Evolutionary conservation across 2,888 invertebrate genomes (phyloP), one percentile per base, ranked within the genome.

Genomic region (Nezara viridula): DNA sequence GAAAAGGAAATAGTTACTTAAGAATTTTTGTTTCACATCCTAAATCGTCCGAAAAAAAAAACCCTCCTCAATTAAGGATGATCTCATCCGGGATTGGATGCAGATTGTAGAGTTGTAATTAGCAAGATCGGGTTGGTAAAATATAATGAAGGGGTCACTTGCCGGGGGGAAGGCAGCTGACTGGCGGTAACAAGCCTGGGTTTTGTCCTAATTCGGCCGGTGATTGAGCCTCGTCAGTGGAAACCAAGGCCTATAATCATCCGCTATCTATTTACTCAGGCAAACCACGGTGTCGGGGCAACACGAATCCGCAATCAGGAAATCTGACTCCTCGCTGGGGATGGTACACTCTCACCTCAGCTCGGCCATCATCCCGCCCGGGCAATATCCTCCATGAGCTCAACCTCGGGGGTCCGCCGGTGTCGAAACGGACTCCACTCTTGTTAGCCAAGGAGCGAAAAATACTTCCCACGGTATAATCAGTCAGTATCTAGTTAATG

Each of bases 261-360:
- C 44, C 40, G 88, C 88, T 88, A 88, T 88, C 88, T 88, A 88
- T 88, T 88, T 88, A 73, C 88, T 88, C 88, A 88, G 66, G 55
- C 88, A 66, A 88, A 88, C 88, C 73, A 73, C 66, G 60, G 60
- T 32, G 40, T 47, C 47, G n/a, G 66, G 40, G 32, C 86, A 52
- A 86, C 86, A 86, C 86, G 86, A 86, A 86, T 86, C 86, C 55
- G 47, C 88, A 88, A 88, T 88, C 88, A 88, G 88, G 55, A 44
- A 40, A 88, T 88, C 88, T 73, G 66, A 47, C 73, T 88, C 52
- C 40, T 44, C 50, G 66, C 66, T 73, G 32, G 66, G 37, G 66
- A 73, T 73, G 66, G 66, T 73, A 73, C 66, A 73, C 66, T 37
- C 37, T 73, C 66, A 73, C 66, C 66, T 60, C 60, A 3, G 27